Evolutionary conservation across 1,140 invertebrate species (phyloP).

Genomic region (Thalassaphorura encarpata): DNA sequence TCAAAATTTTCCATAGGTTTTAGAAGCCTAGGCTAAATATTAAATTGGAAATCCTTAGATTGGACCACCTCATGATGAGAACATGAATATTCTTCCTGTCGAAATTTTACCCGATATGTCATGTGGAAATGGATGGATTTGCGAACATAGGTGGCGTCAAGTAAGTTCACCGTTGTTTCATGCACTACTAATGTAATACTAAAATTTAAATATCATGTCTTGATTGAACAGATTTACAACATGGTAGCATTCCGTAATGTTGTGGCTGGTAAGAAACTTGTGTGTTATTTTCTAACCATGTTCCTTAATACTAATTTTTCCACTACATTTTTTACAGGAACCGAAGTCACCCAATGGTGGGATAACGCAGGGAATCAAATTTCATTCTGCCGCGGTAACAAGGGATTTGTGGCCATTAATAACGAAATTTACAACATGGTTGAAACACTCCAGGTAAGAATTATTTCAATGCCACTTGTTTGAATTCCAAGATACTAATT

Average conservation of each 20-base stretch:
- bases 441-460: not conserved
- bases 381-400: slow-evolving; percentile 37
- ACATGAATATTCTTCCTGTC: slow-evolving; percentile 53
- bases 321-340: no score
- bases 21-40: not conserved
- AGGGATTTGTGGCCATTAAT: slow-evolving; percentile 41
- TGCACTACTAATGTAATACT: slow-evolving; percentile 51
- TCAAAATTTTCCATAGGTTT: not conserved
- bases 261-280: slow-evolving; percentile 42
- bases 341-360: slow-evolving; percentile 39
- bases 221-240: slow-evolving; percentile 50
- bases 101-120: slow-evolving; percentile 51
- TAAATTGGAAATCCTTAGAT: slow-evolving; percentile 5
- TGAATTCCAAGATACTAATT: slow-evolving; percentile 18
- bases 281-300: no score
- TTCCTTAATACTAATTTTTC: no score
- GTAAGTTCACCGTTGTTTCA: slow-evolving; percentile 52
- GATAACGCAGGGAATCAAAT: slow-evolving; percentile 39
- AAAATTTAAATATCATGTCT: slow-evolving; percentile 39
- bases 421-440: slow-evolving; percentile 33
- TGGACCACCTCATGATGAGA: slow-evolving; percentile 53
- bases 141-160: slow-evolving; percentile 25
- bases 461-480: not conserved
- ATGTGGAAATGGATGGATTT: slow-evolving; percentile 43
- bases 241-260: slow-evolving; percentile 67